Base-by-base conservation (phyloP, 2,888 invertebrate species). In the Tineola bisselliella region DNA sequence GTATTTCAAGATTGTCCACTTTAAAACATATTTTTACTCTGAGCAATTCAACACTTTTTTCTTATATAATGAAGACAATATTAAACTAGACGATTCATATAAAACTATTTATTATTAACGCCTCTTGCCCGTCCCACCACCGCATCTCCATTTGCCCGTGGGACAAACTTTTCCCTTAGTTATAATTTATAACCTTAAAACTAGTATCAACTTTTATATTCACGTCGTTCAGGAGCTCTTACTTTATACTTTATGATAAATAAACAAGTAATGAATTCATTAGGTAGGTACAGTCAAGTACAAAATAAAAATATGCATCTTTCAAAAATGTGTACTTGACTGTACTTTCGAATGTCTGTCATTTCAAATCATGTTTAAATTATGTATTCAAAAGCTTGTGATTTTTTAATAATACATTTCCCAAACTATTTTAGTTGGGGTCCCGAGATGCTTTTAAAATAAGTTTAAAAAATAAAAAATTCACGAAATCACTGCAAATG, bases 31-130 rank as follows among this genome's bases (percentile, higher is more conserved):
- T 48, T 17, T 17, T 2, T 4, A 25, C 25, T 25, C 6, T 25
- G 2, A 6, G 6, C 2, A 25, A 25, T 25, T 4, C 25, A 4
- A 25, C 6, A 4, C 2, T 4, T 25, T 25, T 25, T 25, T 25
- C 2, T 4, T 25, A 25, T 25, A 25, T 2, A 6, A 25, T n/a
- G 10, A n/a, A 38, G 38, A 38, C 10, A 12, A 38, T 38, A 12
- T 38, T 38, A 38, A 12, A 38, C 6, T 38, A n/a, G n/a, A 38
- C 38, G 10, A 38, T 38, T 38, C 38, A 38, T 38, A 38, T 38
- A 38, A 62, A 68, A 70, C 69, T 70, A 70, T 74, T 69, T 69
- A 75, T 71, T 71, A 72, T 71, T 70, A 71, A 73, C 68, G 65
- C 65, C 33, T 56, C 56, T 48, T 38, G 38, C 8, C 56, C 56